These are phyloP conservation scores for Eristalis intricaria DNA, from an alignment of 2,888 invertebrate species.

Conservation along the genomic window DNA sequence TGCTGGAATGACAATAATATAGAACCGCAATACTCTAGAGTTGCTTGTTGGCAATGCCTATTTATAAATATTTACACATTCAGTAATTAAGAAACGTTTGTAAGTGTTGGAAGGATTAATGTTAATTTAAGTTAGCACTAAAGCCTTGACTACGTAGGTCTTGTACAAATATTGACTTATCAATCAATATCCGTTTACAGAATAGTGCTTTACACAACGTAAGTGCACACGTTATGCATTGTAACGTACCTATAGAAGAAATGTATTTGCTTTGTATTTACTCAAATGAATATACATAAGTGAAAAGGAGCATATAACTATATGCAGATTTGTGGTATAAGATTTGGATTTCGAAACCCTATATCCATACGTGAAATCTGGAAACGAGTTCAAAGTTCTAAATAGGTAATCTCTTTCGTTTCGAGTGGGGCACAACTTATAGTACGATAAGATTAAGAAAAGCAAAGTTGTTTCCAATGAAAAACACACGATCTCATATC, in stretches of 20 bases:
- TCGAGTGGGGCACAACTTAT: neutral
- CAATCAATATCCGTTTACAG: slow-evolving; percentile 29
- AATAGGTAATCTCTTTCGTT: slow-evolving; percentile 18
- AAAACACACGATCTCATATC: slow-evolving; percentile 29
- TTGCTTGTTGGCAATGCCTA: neutral
- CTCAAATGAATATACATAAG: neutral
- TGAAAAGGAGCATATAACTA: neutral
- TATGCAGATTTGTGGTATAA: neutral
- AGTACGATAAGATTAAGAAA: slow-evolving; percentile 41
- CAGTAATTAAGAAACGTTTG: neutral
- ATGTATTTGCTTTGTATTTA: neutral
- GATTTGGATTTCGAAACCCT: neutral
- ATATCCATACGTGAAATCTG: neutral
- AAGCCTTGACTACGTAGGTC: slow-evolving; percentile 9
- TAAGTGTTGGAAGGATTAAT: neutral
- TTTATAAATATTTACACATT: neutral
- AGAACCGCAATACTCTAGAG: neutral
- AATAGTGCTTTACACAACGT: slow-evolving; percentile 12
- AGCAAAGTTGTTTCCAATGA: slow-evolving; percentile 26
- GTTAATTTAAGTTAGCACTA: neutral
- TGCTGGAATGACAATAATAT: neutral
- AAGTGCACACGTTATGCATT: neutral
- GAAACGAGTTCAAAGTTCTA: neutral
- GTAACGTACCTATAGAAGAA: neutral
- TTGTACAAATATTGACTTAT: slow-evolving; percentile 39